Evolutionary conservation across 2,888 invertebrate species (phyloP), one percentile per base, ranked within the genome.

Genomic region (Napeogenes sylphis): DNA sequence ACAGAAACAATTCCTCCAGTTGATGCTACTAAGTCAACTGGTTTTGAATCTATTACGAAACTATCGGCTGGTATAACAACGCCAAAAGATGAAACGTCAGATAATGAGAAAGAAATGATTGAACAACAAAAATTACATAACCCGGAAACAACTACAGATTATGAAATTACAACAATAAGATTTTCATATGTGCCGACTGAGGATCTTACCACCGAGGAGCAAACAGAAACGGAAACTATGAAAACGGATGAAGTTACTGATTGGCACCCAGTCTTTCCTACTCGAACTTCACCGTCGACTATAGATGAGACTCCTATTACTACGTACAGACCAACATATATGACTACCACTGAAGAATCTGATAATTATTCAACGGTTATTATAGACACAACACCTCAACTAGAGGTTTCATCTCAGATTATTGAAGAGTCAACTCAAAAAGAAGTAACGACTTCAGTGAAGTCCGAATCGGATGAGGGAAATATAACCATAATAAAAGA

Each of bases 31-130:
- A 86, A 77, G 75, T 80, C 82, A 80, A 87, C 79, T 71, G 82
- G 85, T 75, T 90, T 90, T 74, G 90, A 91, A 84, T 91, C 91
- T 66, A 90, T 90, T 68, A 90, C 91, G 61, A 91, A 91, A 81
- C 71, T 91, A 61, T 87, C 90, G 64, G 78, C 84, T 56, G 82
- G 79, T 60, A 71, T 90, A 55, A 91, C 91, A 46, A 91, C 91
- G 53, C 90, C 91, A 45, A 79, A 79, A 67, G 86, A 86, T 73
- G 90, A 90, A 61, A 75, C 74, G 61, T 71, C 74, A 60, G 75
- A 74, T 63, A 76, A 75, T 67, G 77, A 79, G 47, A 81, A 84
- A 70, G 74, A 79, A 13, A 73, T 71, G 57, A 80, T 77, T 66
- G 80, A 82, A 70, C 75, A 76, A 58, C 73, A 79, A 68, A 72